phyloP scores from a whole-genome alignment of 1,140 invertebrate species.

The Brachionus calyciflorus region DNA sequence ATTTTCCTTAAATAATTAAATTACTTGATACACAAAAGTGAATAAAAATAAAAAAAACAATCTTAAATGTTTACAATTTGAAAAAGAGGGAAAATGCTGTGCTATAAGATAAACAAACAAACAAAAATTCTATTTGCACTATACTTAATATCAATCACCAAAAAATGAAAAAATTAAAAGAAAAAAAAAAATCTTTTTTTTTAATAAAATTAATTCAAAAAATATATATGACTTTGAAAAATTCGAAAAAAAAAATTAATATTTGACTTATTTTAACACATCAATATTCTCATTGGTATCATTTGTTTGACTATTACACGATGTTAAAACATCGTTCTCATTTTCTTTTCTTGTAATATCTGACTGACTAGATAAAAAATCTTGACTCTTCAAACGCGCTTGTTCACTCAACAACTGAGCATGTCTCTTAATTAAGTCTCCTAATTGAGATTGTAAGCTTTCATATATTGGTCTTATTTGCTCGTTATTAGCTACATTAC shows the following conservation, averaged over 20 bases:
- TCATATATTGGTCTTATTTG: background rate
- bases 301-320: background rate
- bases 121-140: no score
- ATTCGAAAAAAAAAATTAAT: background rate
- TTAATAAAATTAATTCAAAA: conserved; percentile 23
- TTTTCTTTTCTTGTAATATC: background rate
- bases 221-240: conserved; percentile 38
- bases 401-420: conserved; percentile 18
- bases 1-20: no score
- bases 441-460: background rate
- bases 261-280: conserved; percentile 32
- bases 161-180: background rate
- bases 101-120: no score
- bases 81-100: no score
- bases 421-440: background rate
- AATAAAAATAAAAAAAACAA: no score
- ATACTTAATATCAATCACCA: conserved; percentile 13
- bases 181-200: background rate
- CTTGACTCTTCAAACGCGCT: conserved; percentile 5
- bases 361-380: conserved; percentile 4
- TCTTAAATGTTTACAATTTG: no score
- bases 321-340: conserved; percentile 23
- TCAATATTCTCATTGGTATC: conserved; percentile 22
- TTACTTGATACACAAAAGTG: no score
- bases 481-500: background rate